Conservation (phyloP, 2,888 invertebrate species). For the Apodemia mormo region DNA sequence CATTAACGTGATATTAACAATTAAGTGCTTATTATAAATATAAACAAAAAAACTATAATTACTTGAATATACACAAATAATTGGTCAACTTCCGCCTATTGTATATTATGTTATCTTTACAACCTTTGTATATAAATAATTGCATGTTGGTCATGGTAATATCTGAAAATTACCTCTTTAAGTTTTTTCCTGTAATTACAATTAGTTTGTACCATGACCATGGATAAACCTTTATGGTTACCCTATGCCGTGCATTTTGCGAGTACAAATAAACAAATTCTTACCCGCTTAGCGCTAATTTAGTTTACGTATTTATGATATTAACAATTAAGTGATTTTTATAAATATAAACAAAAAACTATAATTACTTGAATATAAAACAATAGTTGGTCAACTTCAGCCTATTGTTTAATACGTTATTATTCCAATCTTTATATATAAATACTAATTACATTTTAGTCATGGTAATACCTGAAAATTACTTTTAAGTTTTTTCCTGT, state of each 20-base stretch:
- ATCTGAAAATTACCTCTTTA: neutral
- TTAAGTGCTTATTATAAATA: too few species aligned
- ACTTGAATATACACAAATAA: constrained; percentile 6
- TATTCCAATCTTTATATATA: neutral
- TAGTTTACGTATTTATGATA: too few species aligned
- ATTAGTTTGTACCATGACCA: too few species aligned
- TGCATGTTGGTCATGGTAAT: neutral
- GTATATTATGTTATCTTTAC: neutral
- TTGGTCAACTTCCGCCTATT: neutral
- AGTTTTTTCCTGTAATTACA: neutral
- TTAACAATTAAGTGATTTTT: too few species aligned
- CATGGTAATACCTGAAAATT: neutral
- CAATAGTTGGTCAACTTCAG: neutral
- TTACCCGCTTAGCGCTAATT: too few species aligned
- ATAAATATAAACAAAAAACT: neutral
- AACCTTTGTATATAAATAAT: neutral
- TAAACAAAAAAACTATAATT: neutral
- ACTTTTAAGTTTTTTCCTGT: neutral
- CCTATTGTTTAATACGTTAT: neutral
- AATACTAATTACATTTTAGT: neutral
- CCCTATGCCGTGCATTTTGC: too few species aligned
- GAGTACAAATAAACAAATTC: too few species aligned
- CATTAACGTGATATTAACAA: too few species aligned
- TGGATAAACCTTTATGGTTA: too few species aligned
- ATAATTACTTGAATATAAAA: constrained; percentile 3